phyloP scores from a whole-genome alignment of 2,888 invertebrate genomes.

The Cheilosia vulpina region DNA sequence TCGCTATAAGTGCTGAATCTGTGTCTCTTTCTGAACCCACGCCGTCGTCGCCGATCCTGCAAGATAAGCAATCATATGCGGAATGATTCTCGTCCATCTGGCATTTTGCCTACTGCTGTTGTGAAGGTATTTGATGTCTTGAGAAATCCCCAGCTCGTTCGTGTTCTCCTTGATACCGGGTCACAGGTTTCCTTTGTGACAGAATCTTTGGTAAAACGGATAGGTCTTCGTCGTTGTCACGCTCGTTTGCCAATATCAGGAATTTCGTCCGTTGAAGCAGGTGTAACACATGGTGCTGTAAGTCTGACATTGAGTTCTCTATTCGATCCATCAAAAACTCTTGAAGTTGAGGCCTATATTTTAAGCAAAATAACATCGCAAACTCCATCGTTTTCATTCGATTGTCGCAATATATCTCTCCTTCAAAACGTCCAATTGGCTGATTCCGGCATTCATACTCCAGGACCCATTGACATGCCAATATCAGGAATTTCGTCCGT shows the following conservation, averaged over 20 bases:
- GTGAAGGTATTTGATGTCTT: not conserved
- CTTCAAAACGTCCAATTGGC: not conserved
- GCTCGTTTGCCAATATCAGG: constrained; percentile 1
- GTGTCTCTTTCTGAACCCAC: no score
- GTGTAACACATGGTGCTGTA: constrained; percentile 23
- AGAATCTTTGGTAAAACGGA: constrained; percentile 8
- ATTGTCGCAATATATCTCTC: not conserved
- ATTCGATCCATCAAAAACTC: constrained; percentile 5
- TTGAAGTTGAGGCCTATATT: constrained; percentile 13
- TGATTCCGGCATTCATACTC: not conserved
- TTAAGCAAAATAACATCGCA: not conserved
- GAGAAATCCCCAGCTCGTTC: constrained; percentile 12
- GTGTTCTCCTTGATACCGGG: constrained; percentile 15
- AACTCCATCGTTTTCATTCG: constrained; percentile 1
- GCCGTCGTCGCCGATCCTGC: not conserved
- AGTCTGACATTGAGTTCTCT: not conserved
- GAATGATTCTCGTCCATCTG: not conserved
- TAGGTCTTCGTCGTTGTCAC: constrained; percentile 18
- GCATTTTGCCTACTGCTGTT: constrained; percentile 13
- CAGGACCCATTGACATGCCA: constrained; percentile 3
- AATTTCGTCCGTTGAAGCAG: constrained; percentile 9
- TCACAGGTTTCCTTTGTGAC: constrained; percentile 30
- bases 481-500: not conserved
- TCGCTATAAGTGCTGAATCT: no score
- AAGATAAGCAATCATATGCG: not conserved